Evolutionary conservation across 2,888 invertebrate species (phyloP).

Genomic region (Hetaerina titia): DNA sequence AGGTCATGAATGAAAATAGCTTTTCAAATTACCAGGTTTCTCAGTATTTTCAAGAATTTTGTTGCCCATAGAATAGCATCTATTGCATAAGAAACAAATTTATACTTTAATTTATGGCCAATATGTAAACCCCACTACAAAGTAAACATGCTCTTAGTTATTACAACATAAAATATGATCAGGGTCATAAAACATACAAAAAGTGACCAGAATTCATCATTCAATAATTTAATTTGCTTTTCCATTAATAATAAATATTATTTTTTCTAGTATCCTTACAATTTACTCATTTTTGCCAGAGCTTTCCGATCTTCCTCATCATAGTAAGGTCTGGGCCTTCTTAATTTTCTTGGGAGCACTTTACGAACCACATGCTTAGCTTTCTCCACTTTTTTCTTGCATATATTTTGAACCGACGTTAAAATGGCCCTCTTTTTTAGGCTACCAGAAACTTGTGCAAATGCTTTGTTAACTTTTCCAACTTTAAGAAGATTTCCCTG

Average conservation of each 20-base stretch:
- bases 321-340: slow-evolving; percentile 75
- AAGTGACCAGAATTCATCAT: too few relatives aligned
- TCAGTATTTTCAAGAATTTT: too few relatives aligned
- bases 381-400: slow-evolving; percentile 67
- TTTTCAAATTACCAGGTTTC: too few relatives aligned
- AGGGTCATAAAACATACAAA: too few relatives aligned
- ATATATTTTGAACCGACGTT: slow-evolving; percentile 54
- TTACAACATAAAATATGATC: too few relatives aligned
- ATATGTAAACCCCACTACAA: too few relatives aligned
- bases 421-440: slow-evolving; percentile 25
- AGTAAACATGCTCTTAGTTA: too few relatives aligned
- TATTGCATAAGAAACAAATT: neutral
- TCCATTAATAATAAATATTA: neutral
- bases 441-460: slow-evolving; percentile 48
- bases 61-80: too few relatives aligned
- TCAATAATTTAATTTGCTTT: too few relatives aligned
- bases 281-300: slow-evolving; percentile 80
- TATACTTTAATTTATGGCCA: neutral
- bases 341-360: slow-evolving; percentile 69
- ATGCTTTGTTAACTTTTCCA: slow-evolving; percentile 16
- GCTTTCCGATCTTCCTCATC: slow-evolving; percentile 84
- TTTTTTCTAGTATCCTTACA: slow-evolving; percentile 67
- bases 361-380: slow-evolving; percentile 68
- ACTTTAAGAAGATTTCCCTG: neutral
- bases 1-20: too few relatives aligned